A percentile compares a stretch with the other conserved stretches of the same genome.
These are phyloP conservation scores for Callithrix jacchus DNA, from an alignment of 2,113 vertebrate species.

Conservation along the genomic window DNA sequence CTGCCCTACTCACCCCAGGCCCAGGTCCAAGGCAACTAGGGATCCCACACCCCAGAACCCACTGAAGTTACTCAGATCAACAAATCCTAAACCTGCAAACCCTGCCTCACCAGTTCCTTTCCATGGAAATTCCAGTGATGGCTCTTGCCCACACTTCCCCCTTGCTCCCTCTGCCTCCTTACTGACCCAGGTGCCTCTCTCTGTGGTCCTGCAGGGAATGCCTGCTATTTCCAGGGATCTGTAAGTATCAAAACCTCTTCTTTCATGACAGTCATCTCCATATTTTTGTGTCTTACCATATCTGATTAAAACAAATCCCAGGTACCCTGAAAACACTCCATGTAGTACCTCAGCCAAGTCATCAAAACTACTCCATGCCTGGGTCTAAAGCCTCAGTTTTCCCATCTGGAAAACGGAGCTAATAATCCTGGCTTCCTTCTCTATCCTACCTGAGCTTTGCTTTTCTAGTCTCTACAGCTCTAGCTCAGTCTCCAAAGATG, in stretches of 20 bases:
- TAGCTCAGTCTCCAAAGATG: neutral
- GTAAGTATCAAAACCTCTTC: neutral
- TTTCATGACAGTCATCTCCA: neutral
- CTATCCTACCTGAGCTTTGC: neutral
- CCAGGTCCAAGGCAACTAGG: neutral
- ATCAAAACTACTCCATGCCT: neutral
- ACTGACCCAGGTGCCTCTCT: no score
- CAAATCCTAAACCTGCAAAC: neutral
- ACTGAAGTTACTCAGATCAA: neutral
- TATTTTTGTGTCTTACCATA: neutral
- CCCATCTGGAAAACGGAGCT: neutral
- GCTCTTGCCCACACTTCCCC: neutral
- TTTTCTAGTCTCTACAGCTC: neutral
- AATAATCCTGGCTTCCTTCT: neutral
- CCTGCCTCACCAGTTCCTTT: neutral
- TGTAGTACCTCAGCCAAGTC: neutral
- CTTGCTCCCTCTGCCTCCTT: neutral
- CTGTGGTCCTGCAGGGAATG: accelerated
- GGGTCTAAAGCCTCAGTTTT: neutral
- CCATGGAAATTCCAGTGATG: neutral
- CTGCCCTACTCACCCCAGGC: neutral
- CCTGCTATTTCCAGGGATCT: neutral
- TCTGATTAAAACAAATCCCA: neutral
- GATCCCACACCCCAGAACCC: neutral
- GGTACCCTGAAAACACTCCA: neutral